Evolutionary conservation across 2,888 invertebrate genomes (phyloP).

Genomic region (Alentia gelatinosa): DNA sequence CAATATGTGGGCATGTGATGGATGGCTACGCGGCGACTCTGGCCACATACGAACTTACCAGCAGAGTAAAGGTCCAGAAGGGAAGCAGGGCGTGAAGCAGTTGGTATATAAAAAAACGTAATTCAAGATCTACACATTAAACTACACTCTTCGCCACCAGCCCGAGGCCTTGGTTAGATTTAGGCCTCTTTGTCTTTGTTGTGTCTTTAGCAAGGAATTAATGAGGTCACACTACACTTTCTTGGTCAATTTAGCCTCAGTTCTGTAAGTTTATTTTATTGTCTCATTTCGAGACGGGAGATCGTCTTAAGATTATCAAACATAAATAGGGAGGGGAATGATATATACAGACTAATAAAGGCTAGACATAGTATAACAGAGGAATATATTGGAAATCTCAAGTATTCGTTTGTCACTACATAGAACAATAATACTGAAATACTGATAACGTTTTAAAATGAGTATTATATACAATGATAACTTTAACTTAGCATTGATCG

Average conservation of each 20-base stretch:
- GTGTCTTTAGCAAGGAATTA: not conserved
- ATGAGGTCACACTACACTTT: not conserved
- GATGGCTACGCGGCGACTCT: not conserved
- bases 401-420: not conserved
- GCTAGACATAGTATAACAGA: not conserved
- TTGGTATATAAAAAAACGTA: slow-evolving; percentile 35
- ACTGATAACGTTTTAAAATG: not conserved
- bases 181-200: not conserved
- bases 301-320: not conserved
- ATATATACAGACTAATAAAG: not conserved
- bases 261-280: not conserved
- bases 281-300: not conserved
- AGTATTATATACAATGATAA: not conserved
- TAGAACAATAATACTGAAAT: not conserved
- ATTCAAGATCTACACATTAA: slow-evolving; percentile 41
- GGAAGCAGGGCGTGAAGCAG: slow-evolving; percentile 7
- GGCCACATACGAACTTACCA: slow-evolving; percentile 10
- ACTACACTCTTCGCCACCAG: not conserved
- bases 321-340: not conserved
- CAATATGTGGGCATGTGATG: not conserved
- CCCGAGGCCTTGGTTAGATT: not conserved
- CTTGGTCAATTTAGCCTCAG: not conserved
- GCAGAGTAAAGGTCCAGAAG: slow-evolving; percentile 3
- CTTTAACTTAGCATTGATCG: not conserved
- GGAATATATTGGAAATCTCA: not conserved